Evolutionary conservation across 2,113 vertebrate species (phyloP).

Genomic region (Spilogale gracilis): DNA sequence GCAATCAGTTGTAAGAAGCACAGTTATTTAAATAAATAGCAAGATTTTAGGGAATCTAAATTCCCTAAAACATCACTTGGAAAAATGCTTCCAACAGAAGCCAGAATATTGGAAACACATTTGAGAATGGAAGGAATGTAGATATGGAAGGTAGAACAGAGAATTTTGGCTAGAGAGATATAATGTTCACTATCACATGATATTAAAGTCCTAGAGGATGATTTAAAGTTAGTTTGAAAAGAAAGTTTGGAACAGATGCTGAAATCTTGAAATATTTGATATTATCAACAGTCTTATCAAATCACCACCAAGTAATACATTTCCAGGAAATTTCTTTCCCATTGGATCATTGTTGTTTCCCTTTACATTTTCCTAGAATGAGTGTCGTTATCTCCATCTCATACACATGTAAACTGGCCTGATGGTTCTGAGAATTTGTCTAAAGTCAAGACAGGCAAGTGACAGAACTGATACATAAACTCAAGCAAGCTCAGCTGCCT

Average conservation of each 20-base stretch:
- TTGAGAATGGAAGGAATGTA: not conserved
- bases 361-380: not conserved
- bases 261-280: not conserved
- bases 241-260: not conserved
- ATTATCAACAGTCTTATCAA: not conserved
- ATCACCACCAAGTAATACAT: not conserved
- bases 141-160: not conserved
- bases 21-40: not conserved
- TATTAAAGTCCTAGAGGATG: not conserved
- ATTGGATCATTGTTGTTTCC: not conserved
- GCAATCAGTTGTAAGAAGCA: not conserved
- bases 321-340: not conserved
- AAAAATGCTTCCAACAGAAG: constrained; percentile 25
- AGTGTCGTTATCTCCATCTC: not conserved
- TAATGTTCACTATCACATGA: too few relatives aligned
- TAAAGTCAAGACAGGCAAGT: not conserved
- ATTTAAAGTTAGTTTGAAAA: not conserved
- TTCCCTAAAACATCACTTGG: not conserved
- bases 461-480: not conserved
- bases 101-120: not conserved
- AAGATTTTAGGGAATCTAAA: not conserved
- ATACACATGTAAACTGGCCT: not conserved
- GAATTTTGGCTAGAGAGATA: not conserved
- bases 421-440: not conserved
- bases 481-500: not conserved